These are phyloP conservation scores for Chloebia gouldiae DNA, from an alignment of 2,113 vertebrate genomes.

Conservation along the genomic window DNA sequence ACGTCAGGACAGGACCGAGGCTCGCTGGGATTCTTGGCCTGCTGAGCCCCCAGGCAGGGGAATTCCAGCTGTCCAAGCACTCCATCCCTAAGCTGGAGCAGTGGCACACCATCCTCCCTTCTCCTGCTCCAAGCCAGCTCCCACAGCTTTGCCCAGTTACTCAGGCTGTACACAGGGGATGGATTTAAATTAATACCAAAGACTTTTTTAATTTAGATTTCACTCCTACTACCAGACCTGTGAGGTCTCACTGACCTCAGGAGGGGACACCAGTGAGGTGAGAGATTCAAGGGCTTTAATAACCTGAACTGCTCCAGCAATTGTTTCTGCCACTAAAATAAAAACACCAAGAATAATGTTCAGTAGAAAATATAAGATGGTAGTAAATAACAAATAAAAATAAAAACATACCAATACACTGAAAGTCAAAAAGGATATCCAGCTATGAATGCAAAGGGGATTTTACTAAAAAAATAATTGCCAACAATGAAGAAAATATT, in stretches of 20 bases:
- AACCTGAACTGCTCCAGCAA: not conserved
- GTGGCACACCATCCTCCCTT: not conserved
- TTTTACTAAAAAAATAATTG: slow-evolving; percentile 50
- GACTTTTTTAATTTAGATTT: not conserved
- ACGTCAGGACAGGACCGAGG: not conserved
- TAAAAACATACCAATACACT: not conserved
- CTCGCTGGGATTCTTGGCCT: not conserved
- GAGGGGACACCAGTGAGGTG: not conserved
- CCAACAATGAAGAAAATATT: slow-evolving; percentile 1
- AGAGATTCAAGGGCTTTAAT: not conserved
- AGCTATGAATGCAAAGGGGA: slow-evolving; percentile 8
- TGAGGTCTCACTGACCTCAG: not conserved
- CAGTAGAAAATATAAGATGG: not conserved
- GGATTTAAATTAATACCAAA: not conserved
- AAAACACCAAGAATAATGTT: not conserved
- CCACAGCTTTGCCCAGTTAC: not conserved
- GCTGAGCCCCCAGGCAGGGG: not conserved
- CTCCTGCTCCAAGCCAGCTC: not conserved
- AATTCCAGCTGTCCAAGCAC: not conserved
- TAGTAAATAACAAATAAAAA: not conserved
- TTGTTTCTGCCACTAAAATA: not conserved
- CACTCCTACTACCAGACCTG: not conserved
- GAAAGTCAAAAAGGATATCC: not conserved
- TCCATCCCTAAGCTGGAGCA: not conserved
- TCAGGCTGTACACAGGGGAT: not conserved